These are phyloP conservation scores for Megalops atlanticus DNA, from an alignment of 2,113 vertebrate species.

Conservation along the genomic window DNA sequence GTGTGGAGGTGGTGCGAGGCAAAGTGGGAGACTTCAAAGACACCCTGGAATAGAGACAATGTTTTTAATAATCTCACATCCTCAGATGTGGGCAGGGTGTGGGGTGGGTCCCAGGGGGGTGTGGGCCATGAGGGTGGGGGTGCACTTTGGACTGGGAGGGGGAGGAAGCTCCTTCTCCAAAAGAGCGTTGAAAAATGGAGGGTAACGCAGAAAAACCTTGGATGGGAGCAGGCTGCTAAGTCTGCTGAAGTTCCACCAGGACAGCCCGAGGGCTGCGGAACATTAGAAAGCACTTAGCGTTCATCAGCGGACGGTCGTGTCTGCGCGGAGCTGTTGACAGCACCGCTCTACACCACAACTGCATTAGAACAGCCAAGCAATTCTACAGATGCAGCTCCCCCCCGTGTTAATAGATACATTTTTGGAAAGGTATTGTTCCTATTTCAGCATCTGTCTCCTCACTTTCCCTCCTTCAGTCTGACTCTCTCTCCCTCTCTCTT, in stretches of 20 bases:
- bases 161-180: background rate
- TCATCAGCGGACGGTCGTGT: conserved; percentile 22
- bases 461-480: background rate
- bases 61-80: conserved; percentile 32
- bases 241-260: background rate
- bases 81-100: conserved; percentile 23
- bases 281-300: conserved; percentile 53
- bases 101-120: background rate
- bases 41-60: conserved; percentile 11
- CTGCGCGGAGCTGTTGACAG: conserved; percentile 43
- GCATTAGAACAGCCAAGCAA: conserved; percentile 2
- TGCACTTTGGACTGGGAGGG: background rate
- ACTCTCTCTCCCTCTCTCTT: background rate
- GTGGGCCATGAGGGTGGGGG: background rate
- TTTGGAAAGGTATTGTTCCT: conserved; percentile 5
- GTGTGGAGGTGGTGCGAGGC: background rate
- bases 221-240: background rate
- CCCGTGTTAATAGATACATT: background rate
- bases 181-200: background rate
- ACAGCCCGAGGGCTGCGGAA: conserved; percentile 36
- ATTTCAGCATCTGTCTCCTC: background rate
- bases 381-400: conserved; percentile 28
- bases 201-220: conserved; percentile 14
- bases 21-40: conserved; percentile 11
- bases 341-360: conserved; percentile 19